Conservation (phyloP, 2,888 invertebrate species). For the Eupithecia pulchellata region DNA sequence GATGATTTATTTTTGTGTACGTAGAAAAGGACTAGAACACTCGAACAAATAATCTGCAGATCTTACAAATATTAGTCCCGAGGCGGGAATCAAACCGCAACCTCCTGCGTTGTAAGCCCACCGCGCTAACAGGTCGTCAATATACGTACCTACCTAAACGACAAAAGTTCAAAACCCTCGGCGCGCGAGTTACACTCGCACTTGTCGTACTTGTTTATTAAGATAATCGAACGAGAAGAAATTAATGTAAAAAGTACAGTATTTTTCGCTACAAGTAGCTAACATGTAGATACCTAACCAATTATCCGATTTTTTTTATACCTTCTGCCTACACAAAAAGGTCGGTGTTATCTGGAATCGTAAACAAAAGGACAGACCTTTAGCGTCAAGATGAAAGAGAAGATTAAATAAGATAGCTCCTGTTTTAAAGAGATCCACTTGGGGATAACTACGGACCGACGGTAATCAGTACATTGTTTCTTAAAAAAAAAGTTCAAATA, state of each 20-base stretch:
- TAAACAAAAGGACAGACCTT: slow-evolving; percentile 13
- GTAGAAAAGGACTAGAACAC: no score
- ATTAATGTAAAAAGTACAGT: not conserved
- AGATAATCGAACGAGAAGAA: no score
- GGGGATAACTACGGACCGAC: slow-evolving; percentile 6
- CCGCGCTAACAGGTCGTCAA: no score
- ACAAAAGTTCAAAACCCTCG: no score
- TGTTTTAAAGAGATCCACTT: slow-evolving; percentile 11
- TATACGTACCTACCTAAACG: no score
- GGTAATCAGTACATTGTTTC: slow-evolving; percentile 11
- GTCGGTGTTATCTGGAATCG: slow-evolving; percentile 11
- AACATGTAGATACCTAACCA: not conserved
- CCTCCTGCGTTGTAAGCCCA: no score
- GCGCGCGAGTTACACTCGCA: no score
- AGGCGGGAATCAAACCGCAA: no score
- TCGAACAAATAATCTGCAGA: no score
- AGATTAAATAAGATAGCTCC: slow-evolving; percentile 15
- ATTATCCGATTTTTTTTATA: not conserved
- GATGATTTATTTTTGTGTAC: no score
- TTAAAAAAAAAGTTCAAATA: not conserved
- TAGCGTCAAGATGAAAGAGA: slow-evolving; percentile 12
- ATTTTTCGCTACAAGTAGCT: not conserved
- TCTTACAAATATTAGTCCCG: no score
- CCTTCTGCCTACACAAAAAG: slow-evolving; percentile 2
- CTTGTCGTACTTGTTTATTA: no score